These are phyloP conservation scores for Hassar affinis DNA, from an alignment of 2,113 vertebrate species.

Conservation along the genomic window DNA sequence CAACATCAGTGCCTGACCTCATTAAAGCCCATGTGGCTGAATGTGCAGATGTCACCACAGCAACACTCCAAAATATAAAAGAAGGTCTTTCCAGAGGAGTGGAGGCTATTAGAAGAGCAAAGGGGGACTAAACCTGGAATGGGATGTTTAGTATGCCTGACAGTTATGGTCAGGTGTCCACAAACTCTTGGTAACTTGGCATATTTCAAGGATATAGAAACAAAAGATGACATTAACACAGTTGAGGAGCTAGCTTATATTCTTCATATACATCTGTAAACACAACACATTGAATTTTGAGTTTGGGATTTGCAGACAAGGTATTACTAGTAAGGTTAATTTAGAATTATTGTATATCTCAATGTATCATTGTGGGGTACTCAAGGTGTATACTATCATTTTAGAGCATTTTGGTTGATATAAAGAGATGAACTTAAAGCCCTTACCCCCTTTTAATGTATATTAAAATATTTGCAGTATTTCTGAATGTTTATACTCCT, in stretches of 20 bases:
- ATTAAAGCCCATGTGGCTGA: neutral
- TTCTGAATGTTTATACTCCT: conserved; percentile 54
- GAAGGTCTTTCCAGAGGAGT: neutral
- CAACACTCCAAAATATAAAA: neutral
- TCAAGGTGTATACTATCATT: neutral
- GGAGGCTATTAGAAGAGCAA: neutral
- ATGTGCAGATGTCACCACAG: no score
- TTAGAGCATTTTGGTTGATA: neutral
- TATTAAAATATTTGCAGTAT: conserved; percentile 22
- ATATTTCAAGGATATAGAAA: neutral
- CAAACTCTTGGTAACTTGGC: neutral
- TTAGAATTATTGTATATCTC: neutral
- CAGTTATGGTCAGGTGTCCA: neutral
- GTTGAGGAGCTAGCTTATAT: neutral
- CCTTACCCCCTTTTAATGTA: no score
- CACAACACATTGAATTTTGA: neutral
- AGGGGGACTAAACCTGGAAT: neutral
- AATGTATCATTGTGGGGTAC: neutral
- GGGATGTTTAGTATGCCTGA: neutral
- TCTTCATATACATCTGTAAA: neutral
- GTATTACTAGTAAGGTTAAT: neutral
- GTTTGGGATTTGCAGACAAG: neutral
- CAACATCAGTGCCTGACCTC: neutral
- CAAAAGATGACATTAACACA: neutral
- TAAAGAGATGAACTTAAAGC: neutral